Base-by-base conservation (phyloP, 2,113 vertebrate genomes). In the Oreochromis tanganicae region DNA sequence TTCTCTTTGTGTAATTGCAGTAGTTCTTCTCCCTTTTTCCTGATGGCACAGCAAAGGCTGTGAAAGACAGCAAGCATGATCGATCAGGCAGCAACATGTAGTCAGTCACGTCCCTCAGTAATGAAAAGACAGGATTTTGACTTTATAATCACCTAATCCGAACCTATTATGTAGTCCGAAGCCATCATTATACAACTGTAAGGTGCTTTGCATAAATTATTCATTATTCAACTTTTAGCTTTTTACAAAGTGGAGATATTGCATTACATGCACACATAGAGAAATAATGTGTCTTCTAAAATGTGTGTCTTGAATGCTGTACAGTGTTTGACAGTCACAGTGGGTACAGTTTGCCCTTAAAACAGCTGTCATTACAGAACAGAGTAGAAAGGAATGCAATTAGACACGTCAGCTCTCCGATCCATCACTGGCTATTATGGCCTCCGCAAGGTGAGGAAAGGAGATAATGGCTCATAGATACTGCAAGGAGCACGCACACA, bases 341-440 rank as follows among this genome's bases (percentile, higher is more conserved):
- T 96, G 96, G 97, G 97, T 97, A 97, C 96, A 97, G 97, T 91
- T 97, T 96, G 96, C 96, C 96, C 96, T 88, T 95, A 96, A 97
- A 97, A 97, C 98, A 97, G 97, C 97, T 97, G 97, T 97, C 97
- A 98, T 98, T 97, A 97, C 89, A 90, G 96, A 95, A 88, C 95
- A 96, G 97, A 96, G 78, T 96, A 96, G 97, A 97, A 97, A 97
- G 96, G 95, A 97, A 94, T 97, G 97, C 97, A 97, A 98, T 98
- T 98, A 98, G 97, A 97, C 97, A 96, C 96, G 97, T 98, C 97
- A 97, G 96, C 96, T 96, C 95, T 95, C 96, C 96, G 97, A 97
- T 97, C 97, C 96, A 97, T 97, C 97, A 97, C 97, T 95, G 93
- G 88, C 93, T 96, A 97, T 98, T 97, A 98, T 97, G 96, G 97